phyloP scores from a whole-genome alignment of 1,140 invertebrate species.

The Anadara kagoshimensis region DNA sequence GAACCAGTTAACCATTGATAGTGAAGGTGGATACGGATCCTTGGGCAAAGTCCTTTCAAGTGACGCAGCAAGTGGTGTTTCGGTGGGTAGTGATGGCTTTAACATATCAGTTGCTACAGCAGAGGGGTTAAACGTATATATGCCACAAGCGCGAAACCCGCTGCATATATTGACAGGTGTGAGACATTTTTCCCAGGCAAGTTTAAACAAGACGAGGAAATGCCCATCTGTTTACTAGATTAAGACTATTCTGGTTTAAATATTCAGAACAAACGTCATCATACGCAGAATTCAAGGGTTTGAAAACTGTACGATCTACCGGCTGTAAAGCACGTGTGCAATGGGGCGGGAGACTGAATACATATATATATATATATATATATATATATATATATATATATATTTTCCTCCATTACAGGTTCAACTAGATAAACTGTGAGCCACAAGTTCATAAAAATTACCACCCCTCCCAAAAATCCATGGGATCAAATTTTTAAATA shows the following conservation, averaged over 20 bases:
- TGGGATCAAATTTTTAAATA: conserved; percentile 22
- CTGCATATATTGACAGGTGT: conserved; percentile 13
- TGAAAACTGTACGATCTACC: conserved; percentile 10
- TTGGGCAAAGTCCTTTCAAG: too few relatives aligned
- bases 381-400: conserved; percentile 38
- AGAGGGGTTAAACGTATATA: conserved; percentile 22
- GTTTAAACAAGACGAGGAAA: conserved; percentile 8
- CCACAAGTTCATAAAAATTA: conserved; percentile 31
- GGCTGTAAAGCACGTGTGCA: conserved; percentile 17
- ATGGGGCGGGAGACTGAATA: conserved; percentile 35
- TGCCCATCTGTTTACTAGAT: conserved; percentile 8
- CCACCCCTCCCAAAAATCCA: conserved; percentile 29
- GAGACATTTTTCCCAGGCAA: conserved; percentile 16
- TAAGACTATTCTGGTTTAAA: neutral
- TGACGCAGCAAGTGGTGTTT: too few relatives aligned
- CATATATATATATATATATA: conserved; percentile 27
- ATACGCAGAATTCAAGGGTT: conserved; percentile 7
- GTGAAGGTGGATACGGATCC: too few relatives aligned
- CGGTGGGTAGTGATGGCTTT: too few relatives aligned
- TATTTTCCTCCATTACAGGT: conserved; percentile 35
- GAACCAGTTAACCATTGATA: too few relatives aligned
- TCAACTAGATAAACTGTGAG: conserved; percentile 41
- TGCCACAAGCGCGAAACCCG: conserved; percentile 33
- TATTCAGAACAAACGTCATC: conserved; percentile 3
- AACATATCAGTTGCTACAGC: conserved; percentile 9